A percentile compares a stretch with the other conserved stretches of the same genome.
Evolutionary conservation across 1,140 invertebrate genomes (phyloP).

Genomic region (Meloidogyne hapla): DNA sequence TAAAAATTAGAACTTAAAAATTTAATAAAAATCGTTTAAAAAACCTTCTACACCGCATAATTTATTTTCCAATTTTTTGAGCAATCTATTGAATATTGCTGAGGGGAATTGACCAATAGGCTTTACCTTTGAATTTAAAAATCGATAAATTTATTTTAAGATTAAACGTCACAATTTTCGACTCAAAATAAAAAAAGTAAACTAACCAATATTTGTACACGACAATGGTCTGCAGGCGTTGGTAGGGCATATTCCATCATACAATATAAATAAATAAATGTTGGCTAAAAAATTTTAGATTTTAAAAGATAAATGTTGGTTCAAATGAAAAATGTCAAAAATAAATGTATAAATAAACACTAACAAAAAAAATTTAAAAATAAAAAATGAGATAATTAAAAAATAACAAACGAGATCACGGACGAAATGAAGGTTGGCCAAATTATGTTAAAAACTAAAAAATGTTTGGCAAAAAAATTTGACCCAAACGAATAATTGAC

Average conservation of each 20-base stretch:
- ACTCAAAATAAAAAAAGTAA: not conserved
- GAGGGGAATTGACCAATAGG: slow-evolving; percentile 29
- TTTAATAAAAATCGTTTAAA: not conserved
- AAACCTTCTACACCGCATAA: slow-evolving; percentile 22
- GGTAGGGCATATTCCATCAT: slow-evolving; percentile 21
- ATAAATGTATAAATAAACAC: not conserved
- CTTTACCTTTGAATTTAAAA: slow-evolving; percentile 22
- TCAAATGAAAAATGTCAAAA: not conserved
- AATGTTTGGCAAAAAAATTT: no score
- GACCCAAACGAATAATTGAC: no score
- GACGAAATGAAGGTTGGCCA: no score
- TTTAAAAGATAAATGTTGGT: not conserved
- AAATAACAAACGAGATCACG: not conserved
- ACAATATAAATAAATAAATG: not conserved
- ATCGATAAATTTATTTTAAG: no score
- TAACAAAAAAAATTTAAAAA: not conserved
- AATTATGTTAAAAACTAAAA: no score
- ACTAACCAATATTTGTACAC: slow-evolving; percentile 32
- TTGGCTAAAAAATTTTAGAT: not conserved
- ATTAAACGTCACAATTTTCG: no score
- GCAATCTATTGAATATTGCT: slow-evolving; percentile 30
- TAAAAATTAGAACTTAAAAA: slow-evolving; percentile 39
- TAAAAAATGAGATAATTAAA: not conserved
- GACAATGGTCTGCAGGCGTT: slow-evolving; percentile 31
- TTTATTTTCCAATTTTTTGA: slow-evolving; percentile 30